Percentiles rank a stretch among this genome's conserved stretches.
Evolutionary conservation across 2,888 invertebrate species (phyloP).

Genomic region (Marronus borbonicus): DNA sequence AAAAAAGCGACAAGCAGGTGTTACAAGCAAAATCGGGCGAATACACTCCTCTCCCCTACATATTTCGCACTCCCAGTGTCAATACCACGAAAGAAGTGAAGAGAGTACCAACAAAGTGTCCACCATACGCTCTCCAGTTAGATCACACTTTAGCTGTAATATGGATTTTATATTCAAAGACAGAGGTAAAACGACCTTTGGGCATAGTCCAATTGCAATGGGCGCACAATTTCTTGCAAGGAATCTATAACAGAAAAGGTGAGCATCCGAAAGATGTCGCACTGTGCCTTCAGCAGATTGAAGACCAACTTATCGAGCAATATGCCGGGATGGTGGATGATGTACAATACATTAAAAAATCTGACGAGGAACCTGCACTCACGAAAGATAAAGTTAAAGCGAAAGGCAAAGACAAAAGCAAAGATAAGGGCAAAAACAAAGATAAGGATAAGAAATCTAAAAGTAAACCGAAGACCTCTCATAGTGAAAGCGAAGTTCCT

Average conservation of each 20-base stretch:
- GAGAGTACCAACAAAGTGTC: constrained; percentile 62
- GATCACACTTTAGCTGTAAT: constrained; percentile 70
- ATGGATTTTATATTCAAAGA: constrained; percentile 67
- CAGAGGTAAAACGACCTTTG: constrained; percentile 58
- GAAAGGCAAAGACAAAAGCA: constrained; percentile 17
- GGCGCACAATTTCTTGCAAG: constrained; percentile 68
- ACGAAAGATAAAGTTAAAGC: constrained; percentile 18
- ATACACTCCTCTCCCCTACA: constrained; percentile 63
- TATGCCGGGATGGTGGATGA: constrained; percentile 65
- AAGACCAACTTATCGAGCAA: constrained; percentile 66
- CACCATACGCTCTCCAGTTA: constrained; percentile 67
- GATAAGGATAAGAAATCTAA: constrained; percentile 10
- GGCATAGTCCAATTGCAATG: constrained; percentile 70
- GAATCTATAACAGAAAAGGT: constrained; percentile 64
- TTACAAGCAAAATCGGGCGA: constrained; percentile 23
- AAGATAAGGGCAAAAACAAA: constrained; percentile 4
- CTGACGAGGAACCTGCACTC: background rate
- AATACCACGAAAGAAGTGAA: constrained; percentile 56
- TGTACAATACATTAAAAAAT: constrained; percentile 46
- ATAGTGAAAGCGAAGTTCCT: constrained; percentile 45
- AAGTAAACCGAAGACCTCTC: constrained; percentile 13
- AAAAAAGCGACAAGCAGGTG: background rate
- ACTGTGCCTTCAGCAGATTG: constrained; percentile 66
- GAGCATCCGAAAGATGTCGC: constrained; percentile 67
- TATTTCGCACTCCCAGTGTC: constrained; percentile 63